These are phyloP conservation scores for Icerya purchasi DNA, from an alignment of 2,888 invertebrate species.

Conservation along the genomic window DNA sequence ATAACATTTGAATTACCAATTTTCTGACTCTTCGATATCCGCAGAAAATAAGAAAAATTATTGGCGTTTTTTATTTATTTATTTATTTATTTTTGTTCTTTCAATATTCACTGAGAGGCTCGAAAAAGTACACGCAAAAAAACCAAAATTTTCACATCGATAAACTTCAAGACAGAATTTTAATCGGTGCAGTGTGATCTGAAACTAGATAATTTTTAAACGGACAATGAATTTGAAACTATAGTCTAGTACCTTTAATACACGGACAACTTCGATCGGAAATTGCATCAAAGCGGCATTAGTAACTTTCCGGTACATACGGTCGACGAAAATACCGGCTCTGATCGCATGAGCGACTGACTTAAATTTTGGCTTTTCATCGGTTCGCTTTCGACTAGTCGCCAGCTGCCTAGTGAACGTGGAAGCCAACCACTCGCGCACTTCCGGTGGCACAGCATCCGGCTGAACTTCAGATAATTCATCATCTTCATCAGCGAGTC, in stretches of 20 bases:
- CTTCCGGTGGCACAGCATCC: slow-evolving; percentile 87
- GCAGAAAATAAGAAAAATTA: no score
- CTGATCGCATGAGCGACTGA: slow-evolving; percentile 90
- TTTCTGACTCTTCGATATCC: no score
- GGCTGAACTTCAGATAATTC: slow-evolving; percentile 90
- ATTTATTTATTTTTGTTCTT: background rate
- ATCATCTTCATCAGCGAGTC: slow-evolving; percentile 76
- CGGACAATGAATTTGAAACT: no score
- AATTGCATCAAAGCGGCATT: slow-evolving; percentile 64
- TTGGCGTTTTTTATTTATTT: background rate
- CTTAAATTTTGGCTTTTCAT: slow-evolving; percentile 72
- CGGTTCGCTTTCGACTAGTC: slow-evolving; percentile 48
- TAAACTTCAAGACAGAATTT: no score
- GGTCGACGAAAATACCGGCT: slow-evolving; percentile 88
- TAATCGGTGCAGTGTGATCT: no score
- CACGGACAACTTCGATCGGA: slow-evolving; percentile 63
- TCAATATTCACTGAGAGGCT: no score
- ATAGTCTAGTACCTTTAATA: slow-evolving; percentile 46
- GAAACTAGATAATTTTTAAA: no score
- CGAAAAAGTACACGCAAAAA: no score
- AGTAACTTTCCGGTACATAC: slow-evolving; percentile 66
- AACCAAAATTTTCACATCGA: no score
- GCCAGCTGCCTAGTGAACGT: slow-evolving; percentile 82
- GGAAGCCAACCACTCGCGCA: slow-evolving; percentile 87
- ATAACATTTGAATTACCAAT: no score